Evolutionary conservation across 2,113 vertebrate genomes (phyloP).

Genomic region (Bolborhynchus lineola): DNA sequence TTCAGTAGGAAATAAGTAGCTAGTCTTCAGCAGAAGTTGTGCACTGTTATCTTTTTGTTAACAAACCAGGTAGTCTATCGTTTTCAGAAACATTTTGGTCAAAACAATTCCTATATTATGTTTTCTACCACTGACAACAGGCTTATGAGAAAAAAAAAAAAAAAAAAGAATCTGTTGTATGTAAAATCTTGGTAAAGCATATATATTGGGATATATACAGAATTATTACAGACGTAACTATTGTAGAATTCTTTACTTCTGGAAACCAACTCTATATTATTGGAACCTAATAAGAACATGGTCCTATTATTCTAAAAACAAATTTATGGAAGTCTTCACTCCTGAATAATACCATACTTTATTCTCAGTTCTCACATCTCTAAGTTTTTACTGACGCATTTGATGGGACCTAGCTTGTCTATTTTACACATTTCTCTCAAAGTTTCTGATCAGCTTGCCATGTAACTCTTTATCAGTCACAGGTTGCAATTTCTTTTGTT

Average conservation of each 20-base stretch:
- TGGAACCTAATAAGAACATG: neutral
- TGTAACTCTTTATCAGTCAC: neutral
- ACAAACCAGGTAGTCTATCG: neutral
- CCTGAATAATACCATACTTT: neutral
- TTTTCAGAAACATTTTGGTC: conserved; percentile 31
- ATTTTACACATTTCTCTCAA: neutral
- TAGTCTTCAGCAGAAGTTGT: neutral
- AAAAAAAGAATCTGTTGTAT: conserved; percentile 8
- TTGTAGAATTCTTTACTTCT: neutral
- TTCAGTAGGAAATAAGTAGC: neutral
- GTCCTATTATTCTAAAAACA: neutral
- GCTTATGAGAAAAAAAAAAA: neutral
- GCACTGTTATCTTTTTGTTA: neutral
- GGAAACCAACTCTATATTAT: neutral
- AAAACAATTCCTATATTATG: neutral
- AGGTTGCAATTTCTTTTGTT: neutral
- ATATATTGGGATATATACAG: neutral
- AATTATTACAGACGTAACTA: neutral
- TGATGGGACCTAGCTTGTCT: neutral
- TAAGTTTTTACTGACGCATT: neutral
- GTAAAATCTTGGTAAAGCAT: neutral
- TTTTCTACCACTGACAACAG: neutral
- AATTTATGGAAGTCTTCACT: neutral
- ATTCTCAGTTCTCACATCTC: neutral
- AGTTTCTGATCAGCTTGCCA: neutral